These are phyloP conservation scores for Schizaphis graminum DNA, from an alignment of 2,888 invertebrate species.

Conservation along the genomic window DNA sequence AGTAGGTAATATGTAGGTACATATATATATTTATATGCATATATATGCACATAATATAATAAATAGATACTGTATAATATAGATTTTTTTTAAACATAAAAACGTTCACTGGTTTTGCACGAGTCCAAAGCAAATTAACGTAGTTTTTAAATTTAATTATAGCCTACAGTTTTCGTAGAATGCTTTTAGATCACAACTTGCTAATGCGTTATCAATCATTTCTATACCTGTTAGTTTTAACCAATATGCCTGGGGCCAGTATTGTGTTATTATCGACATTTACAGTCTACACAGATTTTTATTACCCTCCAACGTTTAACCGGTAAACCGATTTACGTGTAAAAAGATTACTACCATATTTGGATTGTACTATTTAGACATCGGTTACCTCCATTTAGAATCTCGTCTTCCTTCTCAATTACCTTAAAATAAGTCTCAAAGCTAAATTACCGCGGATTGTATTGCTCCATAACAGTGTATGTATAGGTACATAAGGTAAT, in stretches of 20 bases:
- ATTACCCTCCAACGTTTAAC: constrained; percentile 37
- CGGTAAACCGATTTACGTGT: constrained; percentile 54
- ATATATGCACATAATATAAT: neutral
- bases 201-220: constrained; percentile 55
- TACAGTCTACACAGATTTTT: constrained; percentile 43
- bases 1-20: neutral
- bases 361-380: constrained; percentile 18
- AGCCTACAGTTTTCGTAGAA: constrained; percentile 39
- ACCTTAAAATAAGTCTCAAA: neutral
- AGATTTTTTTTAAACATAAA: neutral
- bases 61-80: neutral
- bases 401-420: neutral
- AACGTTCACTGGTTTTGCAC: constrained; percentile 19
- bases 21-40: too few species aligned
- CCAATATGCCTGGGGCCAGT: constrained; percentile 25
- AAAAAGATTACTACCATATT: constrained; percentile 39
- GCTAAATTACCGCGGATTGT: neutral
- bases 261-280: constrained; percentile 56
- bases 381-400: neutral
- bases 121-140: constrained; percentile 32
- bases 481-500: too few species aligned
- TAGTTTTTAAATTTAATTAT: constrained; percentile 54
- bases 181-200: neutral
- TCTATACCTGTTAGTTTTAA: constrained; percentile 44
- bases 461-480: neutral